Percentiles rank a stretch among this genome's conserved stretches.
These are phyloP conservation scores for Ptychobarbus kaznakovi DNA, from an alignment of 2,797 vertebrate genomes.

Conservation along the genomic window DNA sequence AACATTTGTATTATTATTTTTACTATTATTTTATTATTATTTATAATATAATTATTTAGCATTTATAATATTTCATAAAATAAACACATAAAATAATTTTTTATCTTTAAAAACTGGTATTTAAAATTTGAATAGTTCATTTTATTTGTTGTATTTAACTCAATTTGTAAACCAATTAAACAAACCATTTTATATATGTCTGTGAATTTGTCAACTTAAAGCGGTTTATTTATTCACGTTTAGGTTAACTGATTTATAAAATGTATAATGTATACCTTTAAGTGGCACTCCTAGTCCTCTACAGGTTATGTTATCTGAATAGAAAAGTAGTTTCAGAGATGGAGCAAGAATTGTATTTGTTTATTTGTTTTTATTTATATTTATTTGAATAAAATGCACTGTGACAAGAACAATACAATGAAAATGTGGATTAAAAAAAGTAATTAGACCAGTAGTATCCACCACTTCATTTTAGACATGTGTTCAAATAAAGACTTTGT, in stretches of 20 bases:
- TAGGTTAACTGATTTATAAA: neutral
- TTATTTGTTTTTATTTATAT: neutral
- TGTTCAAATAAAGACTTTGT: conserved; percentile 30
- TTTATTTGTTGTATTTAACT: neutral
- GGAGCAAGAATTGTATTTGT: neutral
- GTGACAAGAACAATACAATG: neutral
- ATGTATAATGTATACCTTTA: neutral
- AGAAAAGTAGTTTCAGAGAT: neutral
- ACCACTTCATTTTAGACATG: conserved; percentile 24
- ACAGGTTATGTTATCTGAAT: neutral
- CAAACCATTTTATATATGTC: neutral
- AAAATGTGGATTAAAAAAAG: conserved; percentile 1
- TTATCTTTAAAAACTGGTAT: neutral
- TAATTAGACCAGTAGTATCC: neutral
- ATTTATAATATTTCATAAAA: neutral
- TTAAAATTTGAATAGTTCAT: neutral
- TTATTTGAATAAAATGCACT: neutral
- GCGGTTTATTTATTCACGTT: neutral
- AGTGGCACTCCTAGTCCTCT: neutral
- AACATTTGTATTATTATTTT: neutral
- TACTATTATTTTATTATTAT: neutral
- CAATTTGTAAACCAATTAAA: neutral
- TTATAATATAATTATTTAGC: neutral
- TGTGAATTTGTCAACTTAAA: neutral
- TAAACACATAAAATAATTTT: neutral